Base-by-base conservation (phyloP, 1,140 invertebrate species). In the Trachymyrmex cornetzi region DNA sequence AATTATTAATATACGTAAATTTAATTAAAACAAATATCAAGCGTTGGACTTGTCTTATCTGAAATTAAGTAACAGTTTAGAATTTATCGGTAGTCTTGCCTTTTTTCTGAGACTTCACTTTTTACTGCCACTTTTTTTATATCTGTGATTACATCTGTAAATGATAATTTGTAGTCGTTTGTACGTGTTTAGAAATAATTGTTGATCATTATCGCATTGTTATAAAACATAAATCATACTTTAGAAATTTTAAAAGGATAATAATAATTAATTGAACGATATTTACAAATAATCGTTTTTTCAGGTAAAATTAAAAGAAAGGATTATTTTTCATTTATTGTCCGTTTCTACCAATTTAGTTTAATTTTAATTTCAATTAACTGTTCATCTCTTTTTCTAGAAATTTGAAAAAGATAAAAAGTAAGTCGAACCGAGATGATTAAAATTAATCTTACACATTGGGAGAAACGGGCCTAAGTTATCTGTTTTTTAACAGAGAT, bases 241-340 rank as follows among this genome's bases (percentile, higher is more conserved):
- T 22, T 67, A 44, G 34, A 69, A 69, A 69, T 48, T 67, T 44
- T 44, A 22, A 48, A 69, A 48, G n/a, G 9, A 24, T 67, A 69
- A 69, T 48, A 57, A n/a, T 22, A 57, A 57, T 57, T 22, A 57
- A 57, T 7, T 22, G n/a, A 57, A 57, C 1, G 19, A 57, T 57
- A 57, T 57, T 22, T 7, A 55, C 19, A 57, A 22, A 22, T 69
- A 69, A 48, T 69, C 19, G 0, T 44, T 48, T 48, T 11, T 6
- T 67, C 6, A 22, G 16, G 5, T 3, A 44, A 1, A 67, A 44
- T 9, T 48, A 24, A 16, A 69, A 7, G 24, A 24, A 48, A 14
- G 0, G 22, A 1, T 59, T 24, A 59, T 44, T 14, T 69, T 48
- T 69, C n/a, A 22, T 7, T 48, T 69, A 22, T 57, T 44, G 22